A percentile compares a stretch with the other conserved stretches of the same genome.
These are phyloP conservation scores for Cephus rjabovi DNA, from an alignment of 2,888 invertebrate species.

Conservation along the genomic window DNA sequence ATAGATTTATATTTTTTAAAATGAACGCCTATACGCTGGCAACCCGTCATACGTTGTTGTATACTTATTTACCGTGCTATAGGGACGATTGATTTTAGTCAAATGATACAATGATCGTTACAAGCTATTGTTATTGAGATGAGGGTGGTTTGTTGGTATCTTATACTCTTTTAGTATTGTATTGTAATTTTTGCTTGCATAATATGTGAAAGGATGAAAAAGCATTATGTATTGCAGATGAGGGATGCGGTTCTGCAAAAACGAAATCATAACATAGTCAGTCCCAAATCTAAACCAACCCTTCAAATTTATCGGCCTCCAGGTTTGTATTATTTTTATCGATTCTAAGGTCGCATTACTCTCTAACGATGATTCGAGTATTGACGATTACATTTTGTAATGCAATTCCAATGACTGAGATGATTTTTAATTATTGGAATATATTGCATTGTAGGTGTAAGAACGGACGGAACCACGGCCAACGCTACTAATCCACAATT, in stretches of 20 bases:
- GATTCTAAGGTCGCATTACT: constrained; percentile 6
- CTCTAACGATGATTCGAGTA: constrained; percentile 13
- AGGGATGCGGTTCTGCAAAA: constrained; percentile 76
- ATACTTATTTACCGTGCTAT: not conserved
- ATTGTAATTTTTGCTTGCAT: not conserved
- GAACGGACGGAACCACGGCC: constrained; percentile 71
- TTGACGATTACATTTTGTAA: constrained; percentile 40
- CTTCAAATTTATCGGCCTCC: constrained; percentile 92
- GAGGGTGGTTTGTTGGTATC: not conserved
- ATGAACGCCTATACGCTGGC: not conserved
- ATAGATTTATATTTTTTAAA: not conserved
- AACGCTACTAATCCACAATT: constrained; percentile 72
- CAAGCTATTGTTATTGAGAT: not conserved
- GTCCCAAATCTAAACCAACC: constrained; percentile 80
- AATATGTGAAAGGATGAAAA: not conserved
- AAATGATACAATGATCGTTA: not conserved
- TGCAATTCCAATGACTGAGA: not conserved
- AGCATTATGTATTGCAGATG: constrained; percentile 57
- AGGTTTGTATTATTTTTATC: constrained; percentile 70
- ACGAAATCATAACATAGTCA: constrained; percentile 78
- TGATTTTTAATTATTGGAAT: not conserved
- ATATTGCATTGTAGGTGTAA: constrained; percentile 68
- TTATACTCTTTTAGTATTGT: not conserved
- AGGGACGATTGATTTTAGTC: not conserved
- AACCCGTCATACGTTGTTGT: not conserved